Percentiles rank a stretch among this genome's conserved stretches.
Conservation (phyloP, 2,888 invertebrate genomes). For the Tineola bisselliella region DNA sequence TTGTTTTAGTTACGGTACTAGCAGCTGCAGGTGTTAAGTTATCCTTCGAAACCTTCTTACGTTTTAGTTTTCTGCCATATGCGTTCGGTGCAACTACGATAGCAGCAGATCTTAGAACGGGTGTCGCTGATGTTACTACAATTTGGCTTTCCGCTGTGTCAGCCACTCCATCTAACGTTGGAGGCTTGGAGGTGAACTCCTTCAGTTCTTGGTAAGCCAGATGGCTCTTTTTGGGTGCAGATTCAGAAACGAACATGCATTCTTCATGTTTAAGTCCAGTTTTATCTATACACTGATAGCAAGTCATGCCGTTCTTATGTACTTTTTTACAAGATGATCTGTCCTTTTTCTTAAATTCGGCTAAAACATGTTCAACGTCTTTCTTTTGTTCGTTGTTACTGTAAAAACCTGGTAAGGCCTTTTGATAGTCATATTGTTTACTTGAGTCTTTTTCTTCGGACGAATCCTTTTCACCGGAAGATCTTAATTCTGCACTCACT, state of each 20-base stretch:
- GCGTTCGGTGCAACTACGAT: slow-evolving; percentile 44
- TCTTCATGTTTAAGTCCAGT: slow-evolving; percentile 79
- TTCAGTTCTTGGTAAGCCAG: slow-evolving; percentile 74
- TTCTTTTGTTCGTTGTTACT: slow-evolving; percentile 68
- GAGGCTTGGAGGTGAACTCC: slow-evolving; percentile 64
- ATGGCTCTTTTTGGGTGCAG: slow-evolving; percentile 71
- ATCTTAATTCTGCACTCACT: slow-evolving; percentile 45
- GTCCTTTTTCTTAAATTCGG: slow-evolving; percentile 78
- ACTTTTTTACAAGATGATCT: slow-evolving; percentile 77
- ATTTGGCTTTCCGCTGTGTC: slow-evolving; percentile 51
- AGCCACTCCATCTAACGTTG: slow-evolving; percentile 37
- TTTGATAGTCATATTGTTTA: slow-evolving; percentile 55
- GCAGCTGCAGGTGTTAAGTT: slow-evolving; percentile 30
- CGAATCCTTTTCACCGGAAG: slow-evolving; percentile 36
- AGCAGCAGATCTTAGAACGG: slow-evolving; percentile 43
- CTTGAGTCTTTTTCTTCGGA: slow-evolving; percentile 36
- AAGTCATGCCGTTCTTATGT: slow-evolving; percentile 79
- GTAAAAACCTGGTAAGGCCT: slow-evolving; percentile 56
- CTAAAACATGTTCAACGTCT: slow-evolving; percentile 75
- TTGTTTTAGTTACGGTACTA: slow-evolving; percentile 25
- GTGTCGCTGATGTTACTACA: slow-evolving; percentile 44
- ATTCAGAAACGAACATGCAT: slow-evolving; percentile 79
- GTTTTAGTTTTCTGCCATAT: slow-evolving; percentile 50
- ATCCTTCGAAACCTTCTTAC: slow-evolving; percentile 44
- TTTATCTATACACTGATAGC: slow-evolving; percentile 76